Evolutionary conservation across 2,113 vertebrate genomes (phyloP).

Genomic region (Setophaga kirtlandii): DNA sequence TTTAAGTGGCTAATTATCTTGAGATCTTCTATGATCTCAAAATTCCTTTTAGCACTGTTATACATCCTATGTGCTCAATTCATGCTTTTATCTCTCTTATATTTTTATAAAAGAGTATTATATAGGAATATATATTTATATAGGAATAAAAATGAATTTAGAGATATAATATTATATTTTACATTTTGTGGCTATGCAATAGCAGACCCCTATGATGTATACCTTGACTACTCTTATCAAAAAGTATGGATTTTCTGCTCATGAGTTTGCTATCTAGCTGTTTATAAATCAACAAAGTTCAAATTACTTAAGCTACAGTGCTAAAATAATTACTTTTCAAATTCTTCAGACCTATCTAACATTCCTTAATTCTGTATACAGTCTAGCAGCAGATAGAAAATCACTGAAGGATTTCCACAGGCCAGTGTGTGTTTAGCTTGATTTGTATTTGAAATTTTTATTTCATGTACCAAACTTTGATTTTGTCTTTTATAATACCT

Average conservation of each 20-base stretch:
- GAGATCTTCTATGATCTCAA: background rate
- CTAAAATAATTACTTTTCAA: background rate
- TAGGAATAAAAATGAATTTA: background rate
- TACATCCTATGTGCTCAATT: background rate
- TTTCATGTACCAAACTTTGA: background rate
- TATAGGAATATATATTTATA: background rate
- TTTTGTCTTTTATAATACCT: background rate
- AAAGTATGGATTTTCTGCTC: background rate
- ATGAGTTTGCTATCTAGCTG: background rate
- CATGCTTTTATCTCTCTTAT: background rate
- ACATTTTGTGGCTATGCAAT: background rate
- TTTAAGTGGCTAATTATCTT: background rate
- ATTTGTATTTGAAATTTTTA: background rate
- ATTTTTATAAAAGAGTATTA: background rate
- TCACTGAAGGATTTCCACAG: background rate
- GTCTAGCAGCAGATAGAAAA: background rate
- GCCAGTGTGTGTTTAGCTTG: background rate
- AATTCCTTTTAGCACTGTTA: background rate
- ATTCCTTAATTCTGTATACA: background rate
- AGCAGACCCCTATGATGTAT: background rate
- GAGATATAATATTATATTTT: background rate
- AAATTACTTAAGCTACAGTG: background rate
- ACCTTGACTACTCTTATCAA: background rate
- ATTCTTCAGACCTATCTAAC: background rate
- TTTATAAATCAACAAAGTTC: background rate